Percentiles rank a stretch among this genome's conserved stretches.
These are phyloP conservation scores for Drosophila sordidapex DNA, from an alignment of 2,888 invertebrate species.

Conservation along the genomic window DNA sequence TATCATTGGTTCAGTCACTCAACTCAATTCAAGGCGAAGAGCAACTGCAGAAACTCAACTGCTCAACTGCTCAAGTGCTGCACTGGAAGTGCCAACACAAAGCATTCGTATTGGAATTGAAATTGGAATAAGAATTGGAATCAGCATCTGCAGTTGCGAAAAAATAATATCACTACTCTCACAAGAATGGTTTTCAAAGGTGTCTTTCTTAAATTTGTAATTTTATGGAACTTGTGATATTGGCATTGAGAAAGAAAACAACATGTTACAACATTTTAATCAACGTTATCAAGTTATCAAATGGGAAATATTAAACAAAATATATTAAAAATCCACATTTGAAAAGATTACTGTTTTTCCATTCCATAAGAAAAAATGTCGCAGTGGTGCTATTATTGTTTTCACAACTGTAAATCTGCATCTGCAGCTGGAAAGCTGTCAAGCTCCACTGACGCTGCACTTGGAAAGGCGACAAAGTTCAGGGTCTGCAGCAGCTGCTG, in stretches of 20 bases:
- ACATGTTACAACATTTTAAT: not conserved
- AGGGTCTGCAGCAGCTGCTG: conserved; percentile 57
- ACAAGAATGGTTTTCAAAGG: not conserved
- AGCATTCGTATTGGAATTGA: conserved; percentile 54
- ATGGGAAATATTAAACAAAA: not conserved
- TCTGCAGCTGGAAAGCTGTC: conserved; percentile 16
- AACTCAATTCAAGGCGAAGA: conserved; percentile 56
- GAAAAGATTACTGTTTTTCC: not conserved
- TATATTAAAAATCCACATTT: not conserved
- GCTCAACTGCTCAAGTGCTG: conserved; percentile 64
- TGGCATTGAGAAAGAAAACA: too few relatives aligned
- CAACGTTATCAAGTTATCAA: not conserved
- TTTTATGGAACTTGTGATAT: not conserved
- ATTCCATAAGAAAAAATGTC: not conserved
- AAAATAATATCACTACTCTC: not conserved
- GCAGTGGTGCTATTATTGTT: not conserved
- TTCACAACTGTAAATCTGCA: not conserved
- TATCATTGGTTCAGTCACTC: conserved; percentile 69
- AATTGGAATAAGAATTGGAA: conserved; percentile 36
- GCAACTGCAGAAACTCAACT: conserved; percentile 49
- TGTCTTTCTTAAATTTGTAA: not conserved
- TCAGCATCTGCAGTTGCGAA: conserved; percentile 10
- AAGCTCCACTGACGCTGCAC: conserved; percentile 37
- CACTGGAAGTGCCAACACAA: conserved; percentile 41
- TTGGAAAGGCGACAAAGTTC: conserved; percentile 68